These are phyloP conservation scores for Strigamia maritima DNA, from an alignment of 2,888 invertebrate species.

Conservation along the genomic window DNA sequence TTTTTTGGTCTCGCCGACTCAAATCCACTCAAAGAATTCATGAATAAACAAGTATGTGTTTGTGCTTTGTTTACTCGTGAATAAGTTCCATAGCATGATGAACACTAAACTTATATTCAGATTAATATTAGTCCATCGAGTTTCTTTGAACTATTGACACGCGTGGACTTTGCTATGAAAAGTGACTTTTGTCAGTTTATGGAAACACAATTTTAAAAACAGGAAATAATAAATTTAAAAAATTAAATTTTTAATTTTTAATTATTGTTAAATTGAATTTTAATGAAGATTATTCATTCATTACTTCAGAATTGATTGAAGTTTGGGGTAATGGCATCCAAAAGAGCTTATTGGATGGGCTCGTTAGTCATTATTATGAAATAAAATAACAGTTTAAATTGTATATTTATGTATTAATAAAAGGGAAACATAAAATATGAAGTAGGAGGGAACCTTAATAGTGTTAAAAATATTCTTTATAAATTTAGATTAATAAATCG, in stretches of 20 bases:
- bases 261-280: too few relatives aligned
- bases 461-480: slow-evolving; percentile 20
- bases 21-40: not conserved
- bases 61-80: not conserved
- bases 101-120: not conserved
- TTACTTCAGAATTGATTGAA: too few relatives aligned
- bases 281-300: too few relatives aligned
- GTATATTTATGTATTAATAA: not conserved
- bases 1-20: not conserved
- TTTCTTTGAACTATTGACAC: not conserved
- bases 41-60: not conserved
- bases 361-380: too few relatives aligned
- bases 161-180: not conserved
- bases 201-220: too few relatives aligned
- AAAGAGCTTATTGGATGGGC: not conserved
- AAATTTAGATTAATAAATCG: slow-evolving; percentile 32
- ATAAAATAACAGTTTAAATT: not conserved
- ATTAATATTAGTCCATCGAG: not conserved
- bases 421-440: slow-evolving; percentile 3
- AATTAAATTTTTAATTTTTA: too few relatives aligned
- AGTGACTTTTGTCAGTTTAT: not conserved
- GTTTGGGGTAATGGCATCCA: not conserved
- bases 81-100: not conserved
- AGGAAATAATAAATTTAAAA: too few relatives aligned
- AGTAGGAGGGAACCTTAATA: not conserved